These are phyloP conservation scores for Urophycis tenuis DNA, from an alignment of 2,797 vertebrate species.

Conservation along the genomic window DNA sequence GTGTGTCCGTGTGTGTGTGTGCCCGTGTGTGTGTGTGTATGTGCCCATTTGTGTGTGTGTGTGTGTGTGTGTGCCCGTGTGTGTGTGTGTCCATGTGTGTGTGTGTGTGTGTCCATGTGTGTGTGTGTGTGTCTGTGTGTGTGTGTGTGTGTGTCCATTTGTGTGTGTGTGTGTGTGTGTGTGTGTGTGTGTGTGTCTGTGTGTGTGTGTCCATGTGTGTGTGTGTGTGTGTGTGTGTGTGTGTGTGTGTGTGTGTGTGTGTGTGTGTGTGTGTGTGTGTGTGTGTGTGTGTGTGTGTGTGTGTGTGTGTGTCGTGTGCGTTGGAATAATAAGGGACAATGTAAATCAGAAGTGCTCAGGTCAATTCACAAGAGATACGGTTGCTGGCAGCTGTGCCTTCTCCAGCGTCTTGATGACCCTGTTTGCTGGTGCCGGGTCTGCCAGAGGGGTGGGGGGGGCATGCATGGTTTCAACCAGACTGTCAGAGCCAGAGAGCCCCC, in stretches of 20 bases:
- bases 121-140: not conserved
- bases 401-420: conserved; percentile 21
- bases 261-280: too few relatives aligned
- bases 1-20: not conserved
- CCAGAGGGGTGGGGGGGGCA: conserved; percentile 3
- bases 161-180: not conserved
- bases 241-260: too few relatives aligned
- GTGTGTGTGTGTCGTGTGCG: not conserved
- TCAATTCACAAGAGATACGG: not conserved
- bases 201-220: not conserved
- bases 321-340: not conserved
- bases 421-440: conserved; percentile 12
- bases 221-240: too few relatives aligned
- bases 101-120: not conserved
- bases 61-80: not conserved
- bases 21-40: not conserved
- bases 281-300: too few relatives aligned
- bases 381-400: conserved; percentile 22
- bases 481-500: not conserved
- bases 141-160: not conserved
- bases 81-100: not conserved
- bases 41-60: not conserved
- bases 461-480: not conserved
- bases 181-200: not conserved
- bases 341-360: not conserved